phyloP scores from a whole-genome alignment of 1,140 invertebrate species.

The Platyura marginata region DNA sequence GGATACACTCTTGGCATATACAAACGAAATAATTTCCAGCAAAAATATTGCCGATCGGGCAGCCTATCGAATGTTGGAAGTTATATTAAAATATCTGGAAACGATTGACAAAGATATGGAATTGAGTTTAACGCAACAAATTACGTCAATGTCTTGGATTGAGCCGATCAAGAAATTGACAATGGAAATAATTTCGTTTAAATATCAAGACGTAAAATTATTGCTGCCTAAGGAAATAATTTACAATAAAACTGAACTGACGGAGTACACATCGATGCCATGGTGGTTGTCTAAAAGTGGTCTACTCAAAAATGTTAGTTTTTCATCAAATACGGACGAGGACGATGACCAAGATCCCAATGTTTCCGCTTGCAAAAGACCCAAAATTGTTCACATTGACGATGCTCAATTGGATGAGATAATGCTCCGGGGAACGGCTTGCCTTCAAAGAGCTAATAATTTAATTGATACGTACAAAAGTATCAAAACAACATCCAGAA shows the following conservation, averaged over 20 bases:
- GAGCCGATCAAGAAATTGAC: neutral
- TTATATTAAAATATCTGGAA: conserved; percentile 5
- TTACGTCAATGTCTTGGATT: neutral
- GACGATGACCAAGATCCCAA: neutral
- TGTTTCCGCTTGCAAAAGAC: too few relatives aligned
- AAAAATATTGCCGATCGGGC: conserved; percentile 3
- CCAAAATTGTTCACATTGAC: neutral
- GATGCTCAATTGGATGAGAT: neutral
- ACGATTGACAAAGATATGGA: neutral
- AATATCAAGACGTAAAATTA: neutral
- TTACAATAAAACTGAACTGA: neutral
- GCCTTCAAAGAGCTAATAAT: too few relatives aligned
- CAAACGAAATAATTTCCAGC: neutral
- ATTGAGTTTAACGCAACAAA: neutral
- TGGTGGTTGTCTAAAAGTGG: conserved; percentile 1
- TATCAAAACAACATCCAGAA: neutral
- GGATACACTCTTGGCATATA: neutral
- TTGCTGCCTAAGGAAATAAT: neutral
- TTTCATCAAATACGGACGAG: neutral
- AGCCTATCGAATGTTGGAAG: conserved; percentile 7
- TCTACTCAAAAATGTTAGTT: neutral
- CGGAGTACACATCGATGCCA: neutral
- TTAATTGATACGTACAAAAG: neutral
- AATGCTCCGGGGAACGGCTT: neutral
- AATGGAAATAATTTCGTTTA: neutral